Conservation (phyloP, 2,797 vertebrate genomes). For the Astyanax mexicanus region DNA sequence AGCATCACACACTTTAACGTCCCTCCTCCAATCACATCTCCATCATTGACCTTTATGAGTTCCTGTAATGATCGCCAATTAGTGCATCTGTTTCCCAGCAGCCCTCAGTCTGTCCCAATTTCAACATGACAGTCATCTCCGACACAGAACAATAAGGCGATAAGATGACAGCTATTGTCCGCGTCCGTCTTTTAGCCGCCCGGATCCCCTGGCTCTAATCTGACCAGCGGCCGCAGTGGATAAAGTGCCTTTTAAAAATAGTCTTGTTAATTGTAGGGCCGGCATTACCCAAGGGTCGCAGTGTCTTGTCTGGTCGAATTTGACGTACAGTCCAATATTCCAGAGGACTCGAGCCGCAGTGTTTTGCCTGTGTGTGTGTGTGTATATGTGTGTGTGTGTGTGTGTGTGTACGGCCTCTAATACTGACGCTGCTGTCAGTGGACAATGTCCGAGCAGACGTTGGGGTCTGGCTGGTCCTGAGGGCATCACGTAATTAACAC, state of each 20-base stretch:
- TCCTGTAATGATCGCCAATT: conserved; percentile 23
- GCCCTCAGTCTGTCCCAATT: conserved; percentile 25
- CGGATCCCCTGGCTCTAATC: not conserved
- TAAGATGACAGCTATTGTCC: conserved; percentile 13
- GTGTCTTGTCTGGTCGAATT: conserved; percentile 23
- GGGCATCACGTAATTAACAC: conserved; percentile 72
- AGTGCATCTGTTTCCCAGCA: conserved; percentile 9
- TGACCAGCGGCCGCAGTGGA: not conserved
- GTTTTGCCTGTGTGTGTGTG: not conserved
- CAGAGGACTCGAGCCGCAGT: conserved; percentile 19
- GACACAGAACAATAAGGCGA: conserved; percentile 10
- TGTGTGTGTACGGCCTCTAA: not conserved
- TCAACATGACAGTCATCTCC: conserved; percentile 21
- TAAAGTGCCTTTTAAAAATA: conserved; percentile 49
- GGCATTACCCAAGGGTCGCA: conserved; percentile 30
- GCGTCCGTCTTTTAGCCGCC: conserved; percentile 28
- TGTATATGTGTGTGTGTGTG: too few relatives aligned
- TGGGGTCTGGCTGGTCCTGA: conserved; percentile 61
- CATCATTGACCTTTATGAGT: conserved; percentile 24
- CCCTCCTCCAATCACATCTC: conserved; percentile 6
- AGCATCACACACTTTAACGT: not conserved
- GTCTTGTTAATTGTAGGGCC: conserved; percentile 27
- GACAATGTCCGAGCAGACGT: conserved; percentile 19
- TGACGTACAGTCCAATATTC: conserved; percentile 37
- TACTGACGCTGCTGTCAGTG: conserved; percentile 25